These are phyloP conservation scores for Illadopsis cleaveri DNA, from an alignment of 2,113 vertebrate genomes.

Conservation along the genomic window DNA sequence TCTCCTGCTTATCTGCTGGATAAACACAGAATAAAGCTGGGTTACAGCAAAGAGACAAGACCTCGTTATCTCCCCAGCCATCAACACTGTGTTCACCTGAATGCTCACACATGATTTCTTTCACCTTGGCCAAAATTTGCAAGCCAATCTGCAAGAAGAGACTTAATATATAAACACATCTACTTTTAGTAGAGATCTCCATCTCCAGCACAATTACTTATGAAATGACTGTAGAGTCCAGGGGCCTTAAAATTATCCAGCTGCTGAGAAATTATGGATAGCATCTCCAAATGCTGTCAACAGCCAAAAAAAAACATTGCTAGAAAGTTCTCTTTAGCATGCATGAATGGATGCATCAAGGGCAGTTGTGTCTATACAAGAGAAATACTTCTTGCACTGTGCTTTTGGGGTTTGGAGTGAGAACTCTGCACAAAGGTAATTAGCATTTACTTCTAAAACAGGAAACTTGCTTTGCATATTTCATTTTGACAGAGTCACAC, in stretches of 20 bases:
- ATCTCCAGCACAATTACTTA: background rate
- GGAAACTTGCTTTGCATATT: slow-evolving; percentile 20
- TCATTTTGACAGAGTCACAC: slow-evolving; percentile 6
- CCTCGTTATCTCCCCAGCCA: background rate
- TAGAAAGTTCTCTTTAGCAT: slow-evolving; percentile 37
- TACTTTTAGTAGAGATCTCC: background rate
- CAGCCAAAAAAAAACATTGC: background rate
- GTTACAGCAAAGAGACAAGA: background rate
- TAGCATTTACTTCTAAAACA: slow-evolving; percentile 18
- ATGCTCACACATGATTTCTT: background rate
- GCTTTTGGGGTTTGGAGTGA: slow-evolving; percentile 4
- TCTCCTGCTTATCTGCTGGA: background rate
- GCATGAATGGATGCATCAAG: slow-evolving; percentile 16
- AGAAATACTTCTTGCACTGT: background rate
- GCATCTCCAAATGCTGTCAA: slow-evolving; percentile 4
- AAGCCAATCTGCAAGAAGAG: background rate
- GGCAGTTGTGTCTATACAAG: slow-evolving; percentile 20
- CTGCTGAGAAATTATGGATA: background rate
- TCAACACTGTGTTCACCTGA: background rate
- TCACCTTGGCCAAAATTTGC: background rate
- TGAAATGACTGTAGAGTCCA: background rate
- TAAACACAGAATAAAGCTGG: background rate
- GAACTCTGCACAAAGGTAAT: slow-evolving; percentile 3
- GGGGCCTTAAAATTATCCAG: background rate
- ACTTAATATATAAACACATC: background rate